phyloP scores from a whole-genome alignment of 2,888 invertebrate genomes.

The Melieria crassipennis region DNA sequence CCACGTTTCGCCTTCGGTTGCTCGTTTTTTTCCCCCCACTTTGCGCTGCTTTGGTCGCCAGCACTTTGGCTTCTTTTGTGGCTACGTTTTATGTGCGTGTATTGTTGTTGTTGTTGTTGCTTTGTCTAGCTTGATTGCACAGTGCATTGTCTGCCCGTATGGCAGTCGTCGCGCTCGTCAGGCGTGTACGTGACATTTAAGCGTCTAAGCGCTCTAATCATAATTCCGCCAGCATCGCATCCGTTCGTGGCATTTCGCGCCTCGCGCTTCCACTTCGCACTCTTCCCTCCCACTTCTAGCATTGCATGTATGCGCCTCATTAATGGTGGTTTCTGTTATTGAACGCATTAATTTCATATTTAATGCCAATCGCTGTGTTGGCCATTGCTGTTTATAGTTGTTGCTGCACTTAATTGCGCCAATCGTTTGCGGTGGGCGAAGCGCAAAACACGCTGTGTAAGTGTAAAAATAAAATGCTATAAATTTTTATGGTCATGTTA shows the following conservation, averaged over 20 bases:
- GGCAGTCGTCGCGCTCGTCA: background rate
- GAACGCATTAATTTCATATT: constrained; percentile 27
- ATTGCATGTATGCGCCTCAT: constrained; percentile 1
- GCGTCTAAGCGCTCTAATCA: constrained; percentile 24
- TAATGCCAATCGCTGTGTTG: background rate
- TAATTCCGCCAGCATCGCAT: constrained; percentile 20
- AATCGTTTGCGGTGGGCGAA: background rate
- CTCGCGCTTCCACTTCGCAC: background rate
- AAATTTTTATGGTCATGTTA: background rate
- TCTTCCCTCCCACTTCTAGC: background rate
- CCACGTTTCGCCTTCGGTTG: background rate
- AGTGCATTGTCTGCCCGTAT: too few relatives aligned
- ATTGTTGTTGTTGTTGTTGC: constrained; percentile 8
- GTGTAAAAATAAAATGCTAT: background rate
- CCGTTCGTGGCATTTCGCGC: background rate
- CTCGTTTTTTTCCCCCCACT: background rate
- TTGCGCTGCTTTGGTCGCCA: constrained; percentile 1
- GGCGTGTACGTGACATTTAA: constrained; percentile 17
- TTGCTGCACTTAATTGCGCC: constrained; percentile 23
- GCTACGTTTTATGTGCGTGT: background rate
- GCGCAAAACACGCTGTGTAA: background rate
- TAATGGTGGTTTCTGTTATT: constrained; percentile 15
- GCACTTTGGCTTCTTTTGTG: background rate
- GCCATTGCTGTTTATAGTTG: background rate
- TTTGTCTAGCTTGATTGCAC: background rate